phyloP scores from a whole-genome alignment of 2,797 vertebrate species.

The Odontamblyopus rebecca region DNA sequence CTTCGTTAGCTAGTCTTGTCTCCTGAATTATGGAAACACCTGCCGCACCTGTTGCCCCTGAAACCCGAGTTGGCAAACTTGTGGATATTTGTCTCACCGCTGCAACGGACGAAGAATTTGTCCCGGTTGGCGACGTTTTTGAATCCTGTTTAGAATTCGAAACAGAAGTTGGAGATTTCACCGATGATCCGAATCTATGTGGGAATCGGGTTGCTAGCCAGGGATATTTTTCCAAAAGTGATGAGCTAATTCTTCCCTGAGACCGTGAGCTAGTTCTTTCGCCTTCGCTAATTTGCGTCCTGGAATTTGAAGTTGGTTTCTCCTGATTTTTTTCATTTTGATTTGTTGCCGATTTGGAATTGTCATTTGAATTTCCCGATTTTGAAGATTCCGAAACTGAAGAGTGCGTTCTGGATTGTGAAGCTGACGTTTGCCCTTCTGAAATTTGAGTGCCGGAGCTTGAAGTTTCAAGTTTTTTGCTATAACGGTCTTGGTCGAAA shows the following conservation, averaged over 20 bases:
- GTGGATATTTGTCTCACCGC: constrained; percentile 58
- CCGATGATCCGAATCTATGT: constrained; percentile 42
- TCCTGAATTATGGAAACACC: constrained; percentile 64
- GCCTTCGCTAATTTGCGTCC: constrained; percentile 38
- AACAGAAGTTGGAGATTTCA: constrained; percentile 24
- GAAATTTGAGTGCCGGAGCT: neutral
- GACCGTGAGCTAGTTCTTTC: constrained; percentile 35
- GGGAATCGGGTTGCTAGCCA: constrained; percentile 60
- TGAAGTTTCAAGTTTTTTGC: neutral
- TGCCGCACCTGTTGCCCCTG: constrained; percentile 61
- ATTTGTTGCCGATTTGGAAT: constrained; percentile 29
- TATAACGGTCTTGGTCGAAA: neutral
- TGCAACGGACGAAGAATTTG: constrained; percentile 72
- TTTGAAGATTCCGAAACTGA: constrained; percentile 14
- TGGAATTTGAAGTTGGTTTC: constrained; percentile 43
- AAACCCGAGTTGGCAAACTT: constrained; percentile 56
- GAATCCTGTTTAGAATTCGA: constrained; percentile 54
- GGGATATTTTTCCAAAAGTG: constrained; percentile 55
- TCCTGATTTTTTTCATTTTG: constrained; percentile 34
- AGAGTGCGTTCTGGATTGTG: neutral
- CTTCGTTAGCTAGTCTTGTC: constrained; percentile 65
- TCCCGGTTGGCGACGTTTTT: constrained; percentile 60
- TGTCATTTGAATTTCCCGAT: constrained; percentile 34
- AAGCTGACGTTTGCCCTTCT: neutral
- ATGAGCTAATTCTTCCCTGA: constrained; percentile 56